Evolutionary conservation across 2,888 invertebrate species (phyloP).

Genomic region (Fabriciana adippe): DNA sequence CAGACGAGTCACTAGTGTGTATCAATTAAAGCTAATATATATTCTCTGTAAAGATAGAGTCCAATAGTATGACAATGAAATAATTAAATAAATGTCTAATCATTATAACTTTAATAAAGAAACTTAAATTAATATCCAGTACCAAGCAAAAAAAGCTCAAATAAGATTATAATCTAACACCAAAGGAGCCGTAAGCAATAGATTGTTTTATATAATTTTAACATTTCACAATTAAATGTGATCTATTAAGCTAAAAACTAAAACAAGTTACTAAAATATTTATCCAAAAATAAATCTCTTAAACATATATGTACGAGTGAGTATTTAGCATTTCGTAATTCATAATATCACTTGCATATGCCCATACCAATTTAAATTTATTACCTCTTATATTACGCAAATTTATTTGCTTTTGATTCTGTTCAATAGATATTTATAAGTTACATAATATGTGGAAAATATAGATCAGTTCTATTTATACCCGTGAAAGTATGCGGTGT

Average conservation of each 20-base stretch:
- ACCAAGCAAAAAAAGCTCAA: not conserved
- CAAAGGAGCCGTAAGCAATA: conserved; percentile 6
- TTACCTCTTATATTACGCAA: conserved; percentile 31
- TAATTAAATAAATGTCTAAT: too few relatives aligned
- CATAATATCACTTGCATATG: conserved; percentile 31
- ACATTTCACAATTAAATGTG: not conserved
- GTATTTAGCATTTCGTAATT: conserved; percentile 31
- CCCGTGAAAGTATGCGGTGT: conserved; percentile 28
- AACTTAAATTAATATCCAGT: not conserved
- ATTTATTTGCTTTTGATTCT: conserved; percentile 30
- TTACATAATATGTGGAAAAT: conserved; percentile 32
- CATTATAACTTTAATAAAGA: too few relatives aligned
- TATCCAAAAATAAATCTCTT: conserved; percentile 20
- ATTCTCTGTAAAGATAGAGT: too few relatives aligned
- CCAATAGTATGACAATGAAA: too few relatives aligned
- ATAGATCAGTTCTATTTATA: conserved; percentile 31
- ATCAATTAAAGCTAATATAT: too few relatives aligned
- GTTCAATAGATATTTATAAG: conserved; percentile 28
- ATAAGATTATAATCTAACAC: not conserved
- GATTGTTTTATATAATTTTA: not conserved
- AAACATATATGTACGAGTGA: conserved; percentile 11
- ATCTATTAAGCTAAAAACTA: conserved; percentile 12
- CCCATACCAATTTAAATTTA: conserved; percentile 33
- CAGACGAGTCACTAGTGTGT: too few relatives aligned
- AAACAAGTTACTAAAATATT: conserved; percentile 22